Conservation (phyloP, 2,113 vertebrate genomes). For the Zootoca vivipara region DNA sequence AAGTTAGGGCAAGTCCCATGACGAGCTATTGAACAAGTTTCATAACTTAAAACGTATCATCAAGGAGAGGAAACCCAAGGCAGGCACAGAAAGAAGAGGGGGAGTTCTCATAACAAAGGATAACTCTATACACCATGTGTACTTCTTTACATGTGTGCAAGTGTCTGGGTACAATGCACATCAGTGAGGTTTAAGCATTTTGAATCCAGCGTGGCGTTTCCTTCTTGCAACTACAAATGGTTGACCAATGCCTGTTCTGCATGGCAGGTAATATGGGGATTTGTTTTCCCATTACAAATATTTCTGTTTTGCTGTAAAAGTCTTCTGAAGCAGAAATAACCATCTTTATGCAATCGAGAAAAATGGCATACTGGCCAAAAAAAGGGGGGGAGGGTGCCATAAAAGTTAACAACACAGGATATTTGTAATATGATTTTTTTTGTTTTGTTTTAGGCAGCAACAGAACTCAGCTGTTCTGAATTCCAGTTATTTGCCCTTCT, state of each 20-base stretch:
- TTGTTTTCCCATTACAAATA: neutral
- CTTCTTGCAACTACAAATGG: neutral
- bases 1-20: neutral
- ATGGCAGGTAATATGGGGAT: neutral
- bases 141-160: no score
- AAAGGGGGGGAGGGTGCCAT: neutral
- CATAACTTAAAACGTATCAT: neutral
- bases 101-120: neutral
- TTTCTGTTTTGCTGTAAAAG: neutral
- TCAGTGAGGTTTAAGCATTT: neutral
- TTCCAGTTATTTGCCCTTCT: neutral
- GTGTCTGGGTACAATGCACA: neutral
- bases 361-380: neutral
- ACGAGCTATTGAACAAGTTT: neutral
- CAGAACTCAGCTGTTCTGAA: neutral
- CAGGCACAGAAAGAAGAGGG: neutral
- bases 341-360: neutral
- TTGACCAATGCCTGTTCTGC: neutral
- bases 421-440: neutral
- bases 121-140: neutral
- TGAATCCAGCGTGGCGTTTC: neutral
- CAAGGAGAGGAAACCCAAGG: neutral
- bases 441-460: neutral
- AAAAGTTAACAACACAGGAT: neutral
- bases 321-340: neutral